Evolutionary conservation across 1,140 invertebrate species (phyloP).

Genomic region (Brachionus calyciflorus): DNA sequence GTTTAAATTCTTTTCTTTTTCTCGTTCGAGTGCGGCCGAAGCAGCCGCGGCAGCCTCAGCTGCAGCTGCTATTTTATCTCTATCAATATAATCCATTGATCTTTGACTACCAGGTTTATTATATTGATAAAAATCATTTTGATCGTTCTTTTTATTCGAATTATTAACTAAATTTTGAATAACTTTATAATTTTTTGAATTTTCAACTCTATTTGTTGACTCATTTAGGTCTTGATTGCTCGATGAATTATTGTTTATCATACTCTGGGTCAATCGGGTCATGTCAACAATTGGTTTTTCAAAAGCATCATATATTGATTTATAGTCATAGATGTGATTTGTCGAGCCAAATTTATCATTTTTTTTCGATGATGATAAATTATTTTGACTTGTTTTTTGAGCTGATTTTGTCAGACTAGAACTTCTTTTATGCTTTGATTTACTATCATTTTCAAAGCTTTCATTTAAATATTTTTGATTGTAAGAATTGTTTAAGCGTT

Average conservation of each 20-base stretch:
- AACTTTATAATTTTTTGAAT: conserved; percentile 17
- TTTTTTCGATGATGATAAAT: conserved; percentile 4
- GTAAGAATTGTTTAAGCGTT: conserved; percentile 22
- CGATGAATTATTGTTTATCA: not conserved
- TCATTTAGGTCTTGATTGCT: not conserved
- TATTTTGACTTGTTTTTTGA: not conserved
- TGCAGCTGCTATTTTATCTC: conserved; percentile 32
- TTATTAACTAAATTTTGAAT: conserved; percentile 20
- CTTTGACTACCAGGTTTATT: not conserved
- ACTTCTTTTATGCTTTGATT: conserved; percentile 32
- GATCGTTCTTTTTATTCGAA: not conserved
- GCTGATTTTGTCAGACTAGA: conserved; percentile 24
- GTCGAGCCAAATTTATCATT: conserved; percentile 12
- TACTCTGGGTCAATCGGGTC: conserved; percentile 14
- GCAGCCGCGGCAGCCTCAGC: conserved; percentile 34
- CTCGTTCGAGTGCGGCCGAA: conserved; percentile 10
- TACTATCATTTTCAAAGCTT: conserved; percentile 20
- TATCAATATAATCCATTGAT: not conserved
- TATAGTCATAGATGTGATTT: conserved; percentile 40
- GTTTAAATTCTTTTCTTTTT: conserved; percentile 37
- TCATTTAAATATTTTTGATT: conserved; percentile 39
- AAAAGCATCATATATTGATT: conserved; percentile 45
- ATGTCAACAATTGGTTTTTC: conserved; percentile 40
- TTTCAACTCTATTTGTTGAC: not conserved
- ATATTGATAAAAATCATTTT: not conserved